Base-by-base conservation (phyloP, 2,888 invertebrate species). In the Luperina testacea region DNA sequence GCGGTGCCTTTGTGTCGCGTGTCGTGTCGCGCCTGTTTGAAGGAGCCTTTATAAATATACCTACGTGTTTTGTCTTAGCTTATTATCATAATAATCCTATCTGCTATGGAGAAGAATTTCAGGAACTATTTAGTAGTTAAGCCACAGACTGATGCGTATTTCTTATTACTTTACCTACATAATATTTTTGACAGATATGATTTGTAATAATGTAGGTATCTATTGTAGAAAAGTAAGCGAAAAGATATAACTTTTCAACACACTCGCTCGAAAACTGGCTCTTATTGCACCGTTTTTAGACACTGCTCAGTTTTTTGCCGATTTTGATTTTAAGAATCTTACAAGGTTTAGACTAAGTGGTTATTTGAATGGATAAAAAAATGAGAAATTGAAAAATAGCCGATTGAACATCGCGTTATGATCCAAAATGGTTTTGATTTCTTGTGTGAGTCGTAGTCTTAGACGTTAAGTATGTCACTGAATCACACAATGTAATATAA, bases 91-190 rank as follows among this genome's bases (percentile, higher is more conserved):
- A 64, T 78, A 32, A 61, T 24, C 17, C 38, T 24, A 63, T 69
- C 3, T 57, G 20, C 15, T 42, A 51, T 27, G 57, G 59, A 38
- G 11, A 63, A 57, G 32, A 61, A 82, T 78, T 76, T 65, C 57
- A 63, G 38, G 7, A 74, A 69, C 72, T n/a, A n/a, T 72, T 61
- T 72, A 61, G 42, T 71, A 27, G n/a, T 63, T 51, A 70, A 78
- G 63, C 70, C n/a, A 51, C n/a, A 68, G 81, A 75, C 80, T 85
- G 45, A 81, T 57, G n/a, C 68, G 42, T 79, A 65, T 69, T 71
- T 42, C 4, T 42, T 57, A 27, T 51, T 63, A n/a, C 20, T 15
- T 70, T 70, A 38, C 13, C 20, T 15, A 9, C 1, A 32, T 80
- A 3, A 67, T 57, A 15, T 65, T 76, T 76, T 53, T 42, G 38